Evolutionary conservation across 2,113 vertebrate genomes (phyloP).

Genomic region (Sapajus apella): DNA sequence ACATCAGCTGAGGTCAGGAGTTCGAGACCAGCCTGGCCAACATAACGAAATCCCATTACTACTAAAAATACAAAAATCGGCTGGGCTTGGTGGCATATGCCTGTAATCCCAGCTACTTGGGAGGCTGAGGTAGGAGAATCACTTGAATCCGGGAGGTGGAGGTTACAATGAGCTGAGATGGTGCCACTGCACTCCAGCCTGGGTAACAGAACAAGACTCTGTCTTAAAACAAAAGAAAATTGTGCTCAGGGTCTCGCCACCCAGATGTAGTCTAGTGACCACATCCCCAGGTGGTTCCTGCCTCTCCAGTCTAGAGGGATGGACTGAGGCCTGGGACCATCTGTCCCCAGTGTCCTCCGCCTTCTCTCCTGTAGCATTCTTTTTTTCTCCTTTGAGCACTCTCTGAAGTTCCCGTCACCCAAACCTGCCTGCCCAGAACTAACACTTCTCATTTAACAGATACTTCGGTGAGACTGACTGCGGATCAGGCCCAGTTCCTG

Average conservation of each 20-base stretch:
- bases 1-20: too few relatives aligned
- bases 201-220: too few relatives aligned
- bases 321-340: not conserved
- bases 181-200: too few relatives aligned
- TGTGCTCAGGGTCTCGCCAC: not conserved
- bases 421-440: not conserved
- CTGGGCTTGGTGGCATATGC: too few relatives aligned
- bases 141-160: too few relatives aligned
- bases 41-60: too few relatives aligned
- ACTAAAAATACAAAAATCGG: too few relatives aligned
- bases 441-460: not conserved
- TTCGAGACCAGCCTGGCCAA: too few relatives aligned
- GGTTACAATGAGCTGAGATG: too few relatives aligned
- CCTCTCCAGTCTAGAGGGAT: not conserved
- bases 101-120: too few relatives aligned
- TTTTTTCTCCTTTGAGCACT: not conserved
- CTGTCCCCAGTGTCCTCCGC: not conserved
- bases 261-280: not conserved
- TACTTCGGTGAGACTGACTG: not conserved
- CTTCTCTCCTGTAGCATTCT: not conserved
- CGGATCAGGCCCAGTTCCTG: not conserved
- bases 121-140: too few relatives aligned
- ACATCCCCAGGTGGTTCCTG: not conserved
- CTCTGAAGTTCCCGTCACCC: not conserved
- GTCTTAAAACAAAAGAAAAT: too few relatives aligned